Evolutionary conservation across 2,888 invertebrate species (phyloP).

Genomic region (Drosophila aldrichi): DNA sequence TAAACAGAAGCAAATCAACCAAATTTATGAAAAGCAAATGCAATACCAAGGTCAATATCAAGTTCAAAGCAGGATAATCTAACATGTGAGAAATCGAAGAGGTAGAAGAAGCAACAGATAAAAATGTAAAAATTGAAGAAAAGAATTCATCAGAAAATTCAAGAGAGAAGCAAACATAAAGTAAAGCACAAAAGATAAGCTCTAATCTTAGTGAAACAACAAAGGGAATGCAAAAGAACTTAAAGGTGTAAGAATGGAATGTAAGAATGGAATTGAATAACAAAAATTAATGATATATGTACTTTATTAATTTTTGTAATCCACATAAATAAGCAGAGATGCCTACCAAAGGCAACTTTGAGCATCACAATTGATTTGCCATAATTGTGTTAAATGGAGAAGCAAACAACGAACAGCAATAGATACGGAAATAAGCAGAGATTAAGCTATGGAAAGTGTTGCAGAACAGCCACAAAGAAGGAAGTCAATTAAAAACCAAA

Average conservation of each 20-base stretch:
- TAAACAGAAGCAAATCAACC: neutral
- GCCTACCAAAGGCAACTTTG: neutral
- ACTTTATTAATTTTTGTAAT: no score
- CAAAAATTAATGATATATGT: no score
- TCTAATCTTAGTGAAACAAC: neutral
- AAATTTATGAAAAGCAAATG: neutral
- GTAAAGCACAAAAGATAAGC: neutral
- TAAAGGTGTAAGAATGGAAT: neutral
- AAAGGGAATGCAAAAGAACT: neutral
- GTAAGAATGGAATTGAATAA: neutral
- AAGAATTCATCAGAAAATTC: neutral
- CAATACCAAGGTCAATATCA: neutral
- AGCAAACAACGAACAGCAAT: neutral
- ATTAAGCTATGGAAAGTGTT: neutral
- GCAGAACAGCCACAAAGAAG: neutral
- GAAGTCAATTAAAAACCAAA: neutral
- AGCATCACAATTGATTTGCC: neutral
- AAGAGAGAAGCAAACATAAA: neutral
- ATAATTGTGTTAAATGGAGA: neutral
- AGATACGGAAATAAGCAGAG: neutral
- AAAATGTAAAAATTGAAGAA: neutral
- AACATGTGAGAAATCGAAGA: neutral
- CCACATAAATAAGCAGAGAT: neutral
- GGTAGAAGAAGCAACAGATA: neutral
- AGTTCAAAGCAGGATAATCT: neutral